Evolutionary conservation across 2,113 vertebrate species (phyloP).

Genomic region (Lathamus discolor): DNA sequence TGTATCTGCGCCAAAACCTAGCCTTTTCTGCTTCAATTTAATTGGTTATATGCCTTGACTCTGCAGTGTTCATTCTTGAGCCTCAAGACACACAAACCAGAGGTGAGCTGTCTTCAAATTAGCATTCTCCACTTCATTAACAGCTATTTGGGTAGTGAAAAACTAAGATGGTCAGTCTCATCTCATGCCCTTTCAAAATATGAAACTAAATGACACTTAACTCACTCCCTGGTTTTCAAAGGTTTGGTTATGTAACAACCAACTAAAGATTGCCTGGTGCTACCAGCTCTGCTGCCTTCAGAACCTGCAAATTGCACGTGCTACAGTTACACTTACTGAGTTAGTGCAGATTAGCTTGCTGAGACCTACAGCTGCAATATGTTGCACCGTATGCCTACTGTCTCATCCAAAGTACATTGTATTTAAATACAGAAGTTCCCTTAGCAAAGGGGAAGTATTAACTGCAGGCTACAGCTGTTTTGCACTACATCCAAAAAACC

Average conservation of each 20-base stretch:
- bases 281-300: neutral
- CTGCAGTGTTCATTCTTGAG: neutral
- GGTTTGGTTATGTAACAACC: neutral
- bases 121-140: neutral
- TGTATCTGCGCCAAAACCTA: neutral
- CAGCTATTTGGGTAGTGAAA: neutral
- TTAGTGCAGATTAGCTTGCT: neutral
- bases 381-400: neutral
- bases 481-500: neutral
- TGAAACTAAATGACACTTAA: neutral
- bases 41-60: neutral
- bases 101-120: neutral
- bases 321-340: neutral
- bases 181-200: neutral
- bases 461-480: neutral
- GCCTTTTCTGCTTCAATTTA: neutral
- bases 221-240: neutral
- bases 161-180: neutral
- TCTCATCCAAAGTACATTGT: neutral
- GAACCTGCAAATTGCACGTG: neutral
- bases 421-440: neutral
- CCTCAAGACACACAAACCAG: neutral
- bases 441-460: neutral
- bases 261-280: neutral
- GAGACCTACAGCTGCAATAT: neutral